A percentile compares a stretch with the other conserved stretches of the same genome.
Evolutionary conservation across 2,888 invertebrate genomes (phyloP).

Genomic region (Griposia aprilina): DNA sequence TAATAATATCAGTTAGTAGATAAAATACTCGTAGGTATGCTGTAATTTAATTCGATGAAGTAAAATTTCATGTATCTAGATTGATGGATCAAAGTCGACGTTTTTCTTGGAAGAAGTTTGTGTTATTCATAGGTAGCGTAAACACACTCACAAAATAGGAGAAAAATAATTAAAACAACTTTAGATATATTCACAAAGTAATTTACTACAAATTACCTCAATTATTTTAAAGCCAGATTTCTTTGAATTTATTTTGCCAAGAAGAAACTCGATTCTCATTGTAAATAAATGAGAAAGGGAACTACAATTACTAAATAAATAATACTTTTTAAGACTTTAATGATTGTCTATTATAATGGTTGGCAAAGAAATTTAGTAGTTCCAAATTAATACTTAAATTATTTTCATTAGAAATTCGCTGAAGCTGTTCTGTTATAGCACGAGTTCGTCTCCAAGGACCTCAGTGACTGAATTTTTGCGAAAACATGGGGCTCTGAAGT

Average conservation of each 20-base stretch:
- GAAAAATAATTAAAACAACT: neutral
- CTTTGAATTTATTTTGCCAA: neutral
- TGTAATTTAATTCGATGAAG: neutral
- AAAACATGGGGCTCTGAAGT: neutral
- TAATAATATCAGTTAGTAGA: neutral
- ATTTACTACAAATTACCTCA: neutral
- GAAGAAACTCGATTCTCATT: neutral
- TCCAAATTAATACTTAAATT: conserved; percentile 2
- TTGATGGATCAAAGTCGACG: neutral
- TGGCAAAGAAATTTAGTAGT: conserved; percentile 8
- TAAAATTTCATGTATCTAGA: neutral
- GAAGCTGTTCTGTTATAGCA: neutral
- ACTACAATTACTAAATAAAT: conserved; percentile 9
- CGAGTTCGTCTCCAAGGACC: neutral
- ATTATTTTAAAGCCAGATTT: neutral
- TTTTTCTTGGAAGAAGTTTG: neutral
- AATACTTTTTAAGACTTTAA: conserved; percentile 10
- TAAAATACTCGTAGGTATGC: neutral
- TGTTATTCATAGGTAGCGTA: neutral
- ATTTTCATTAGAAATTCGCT: neutral
- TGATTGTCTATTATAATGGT: neutral
- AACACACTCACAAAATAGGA: neutral
- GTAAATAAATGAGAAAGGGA: conserved; percentile 1
- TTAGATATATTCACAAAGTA: neutral
- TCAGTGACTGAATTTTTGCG: neutral